Percentiles rank a stretch among this genome's conserved stretches.
phyloP scores from a whole-genome alignment of 2,797 vertebrate genomes.

The Poeciliopsis paucimaculata region DNA sequence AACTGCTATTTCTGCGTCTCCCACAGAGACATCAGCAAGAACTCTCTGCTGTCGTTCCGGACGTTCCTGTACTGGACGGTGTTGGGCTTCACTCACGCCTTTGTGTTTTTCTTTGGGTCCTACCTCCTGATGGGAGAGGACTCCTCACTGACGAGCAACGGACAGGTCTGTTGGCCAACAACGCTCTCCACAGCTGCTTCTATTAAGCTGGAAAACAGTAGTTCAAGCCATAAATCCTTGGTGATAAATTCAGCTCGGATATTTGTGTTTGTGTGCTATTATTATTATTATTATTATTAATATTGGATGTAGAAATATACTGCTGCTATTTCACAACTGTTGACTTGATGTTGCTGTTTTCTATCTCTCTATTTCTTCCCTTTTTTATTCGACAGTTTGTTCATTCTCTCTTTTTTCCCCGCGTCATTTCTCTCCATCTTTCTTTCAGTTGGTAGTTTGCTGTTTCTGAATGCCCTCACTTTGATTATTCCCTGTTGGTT shows the following conservation, averaged over 20 bases:
- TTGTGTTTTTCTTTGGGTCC: constrained; percentile 96
- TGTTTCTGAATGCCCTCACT: constrained; percentile 46
- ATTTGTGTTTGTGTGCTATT: constrained; percentile 5
- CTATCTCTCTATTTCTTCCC: constrained; percentile 16
- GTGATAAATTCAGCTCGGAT: background rate
- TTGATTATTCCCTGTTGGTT: constrained; percentile 51
- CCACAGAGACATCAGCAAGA: constrained; percentile 96
- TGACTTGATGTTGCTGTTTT: constrained; percentile 25
- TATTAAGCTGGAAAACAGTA: constrained; percentile 6
- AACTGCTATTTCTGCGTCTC: constrained; percentile 6
- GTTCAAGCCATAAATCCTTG: background rate
- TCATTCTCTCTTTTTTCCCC: constrained; percentile 10
- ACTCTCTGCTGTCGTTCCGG: constrained; percentile 90
- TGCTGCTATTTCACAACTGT: constrained; percentile 19
- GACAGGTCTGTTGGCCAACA: constrained; percentile 85
- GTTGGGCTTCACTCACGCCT: constrained; percentile 94
- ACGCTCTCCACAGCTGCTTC: background rate
- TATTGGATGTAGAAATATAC: constrained; percentile 11
- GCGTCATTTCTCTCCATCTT: constrained; percentile 39
- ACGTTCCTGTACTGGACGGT: constrained; percentile 97
- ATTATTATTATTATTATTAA: background rate
- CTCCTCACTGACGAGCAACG: constrained; percentile 93
- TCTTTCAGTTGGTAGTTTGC: constrained; percentile 44
- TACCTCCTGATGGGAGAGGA: constrained; percentile 96
- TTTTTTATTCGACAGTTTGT: constrained; percentile 34